These are phyloP conservation scores for Microctonus brassicae DNA, from an alignment of 2,888 invertebrate genomes.

Conservation along the genomic window DNA sequence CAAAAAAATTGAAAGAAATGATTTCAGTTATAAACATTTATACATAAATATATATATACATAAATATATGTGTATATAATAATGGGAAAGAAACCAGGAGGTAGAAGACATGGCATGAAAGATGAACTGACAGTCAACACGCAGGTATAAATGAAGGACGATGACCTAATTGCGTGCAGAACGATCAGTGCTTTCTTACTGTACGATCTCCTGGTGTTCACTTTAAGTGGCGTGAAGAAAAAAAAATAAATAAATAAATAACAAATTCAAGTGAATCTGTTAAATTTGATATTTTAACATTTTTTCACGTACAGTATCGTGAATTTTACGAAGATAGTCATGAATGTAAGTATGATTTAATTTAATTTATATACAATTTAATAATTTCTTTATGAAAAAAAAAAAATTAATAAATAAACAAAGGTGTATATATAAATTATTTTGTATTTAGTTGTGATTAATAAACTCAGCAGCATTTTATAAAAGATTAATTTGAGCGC, in stretches of 20 bases:
- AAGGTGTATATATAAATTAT: no score
- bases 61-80: neutral
- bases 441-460: no score
- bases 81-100: constrained; percentile 9
- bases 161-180: constrained; percentile 69
- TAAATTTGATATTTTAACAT: neutral
- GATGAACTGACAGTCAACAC: constrained; percentile 49
- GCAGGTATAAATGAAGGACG: constrained; percentile 67
- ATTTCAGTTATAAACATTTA: neutral
- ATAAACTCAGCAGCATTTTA: no score
- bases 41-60: neutral
- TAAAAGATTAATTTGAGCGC: no score
- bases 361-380: no score
- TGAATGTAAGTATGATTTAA: neutral
- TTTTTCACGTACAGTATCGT: neutral
- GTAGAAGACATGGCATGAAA: constrained; percentile 47
- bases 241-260: no score
- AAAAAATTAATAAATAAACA: no score
- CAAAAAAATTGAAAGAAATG: neutral
- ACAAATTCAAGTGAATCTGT: neutral
- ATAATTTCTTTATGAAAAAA: neutral
- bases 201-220: constrained; percentile 53
- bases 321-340: neutral
- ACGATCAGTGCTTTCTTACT: constrained; percentile 62
- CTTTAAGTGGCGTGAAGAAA: neutral